phyloP scores from a whole-genome alignment of 2,888 invertebrate genomes.

The Cecidostiba fungosa region DNA sequence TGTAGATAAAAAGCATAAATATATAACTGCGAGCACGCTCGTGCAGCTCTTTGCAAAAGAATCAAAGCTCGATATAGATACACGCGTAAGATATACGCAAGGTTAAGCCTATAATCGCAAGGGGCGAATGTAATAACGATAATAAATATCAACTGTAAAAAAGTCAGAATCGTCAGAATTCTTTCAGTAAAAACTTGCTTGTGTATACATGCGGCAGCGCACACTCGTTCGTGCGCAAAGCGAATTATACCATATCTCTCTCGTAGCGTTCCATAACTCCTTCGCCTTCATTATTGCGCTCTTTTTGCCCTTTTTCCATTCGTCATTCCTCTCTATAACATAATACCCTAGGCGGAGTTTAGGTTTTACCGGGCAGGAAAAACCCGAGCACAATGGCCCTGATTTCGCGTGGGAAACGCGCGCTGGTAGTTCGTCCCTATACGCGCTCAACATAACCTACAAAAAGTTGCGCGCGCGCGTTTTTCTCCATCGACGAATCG shows the following conservation, averaged over 20 bases:
- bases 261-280: neutral
- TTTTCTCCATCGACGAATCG: neutral
- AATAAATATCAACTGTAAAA: neutral
- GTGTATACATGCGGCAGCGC: neutral
- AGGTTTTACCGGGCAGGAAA: neutral
- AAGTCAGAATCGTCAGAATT: neutral
- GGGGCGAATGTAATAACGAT: neutral
- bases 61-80: neutral
- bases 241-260: constrained; percentile 6
- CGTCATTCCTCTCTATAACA: constrained; percentile 11
- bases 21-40: neutral
- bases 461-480: neutral
- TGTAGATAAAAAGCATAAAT: neutral
- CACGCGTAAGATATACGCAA: neutral
- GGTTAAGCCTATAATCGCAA: neutral
- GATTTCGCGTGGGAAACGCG: neutral
- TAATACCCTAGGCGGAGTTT: neutral
- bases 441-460: neutral
- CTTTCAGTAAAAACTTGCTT: neutral
- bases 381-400: neutral
- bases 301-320: neutral
- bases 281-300: neutral
- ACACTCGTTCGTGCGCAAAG: neutral
- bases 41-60: neutral
- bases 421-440: neutral